Conservation (phyloP, 1,140 invertebrate species). For the Caerostris extrusa region DNA sequence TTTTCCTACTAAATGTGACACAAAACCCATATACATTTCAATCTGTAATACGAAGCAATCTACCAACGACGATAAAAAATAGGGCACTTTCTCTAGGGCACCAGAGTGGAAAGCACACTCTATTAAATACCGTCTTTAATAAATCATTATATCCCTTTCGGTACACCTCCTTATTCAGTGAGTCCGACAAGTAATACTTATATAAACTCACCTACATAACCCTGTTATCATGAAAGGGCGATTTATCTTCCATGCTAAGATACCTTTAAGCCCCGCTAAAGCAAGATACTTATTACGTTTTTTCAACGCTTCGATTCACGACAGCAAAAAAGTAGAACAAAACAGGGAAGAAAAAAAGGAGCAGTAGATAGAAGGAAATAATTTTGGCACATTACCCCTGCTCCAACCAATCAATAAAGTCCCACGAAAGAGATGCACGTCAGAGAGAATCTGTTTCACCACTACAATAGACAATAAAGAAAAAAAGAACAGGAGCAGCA, state of each 20-base stretch:
- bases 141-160: too few relatives aligned
- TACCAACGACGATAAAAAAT: too few relatives aligned
- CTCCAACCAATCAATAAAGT: neutral
- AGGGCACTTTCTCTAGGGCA: too few relatives aligned
- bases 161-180: too few relatives aligned
- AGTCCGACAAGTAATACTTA: neutral
- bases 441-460: neutral
- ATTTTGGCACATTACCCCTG: neutral
- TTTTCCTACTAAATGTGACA: too few relatives aligned
- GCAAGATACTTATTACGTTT: neutral
- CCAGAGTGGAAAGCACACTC: too few relatives aligned
- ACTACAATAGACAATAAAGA: neutral
- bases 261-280: neutral
- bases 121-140: too few relatives aligned
- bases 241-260: neutral
- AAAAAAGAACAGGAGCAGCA: neutral
- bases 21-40: too few relatives aligned
- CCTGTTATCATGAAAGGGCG: neutral
- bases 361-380: neutral
- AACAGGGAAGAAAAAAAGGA: neutral
- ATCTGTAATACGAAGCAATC: too few relatives aligned
- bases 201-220: neutral
- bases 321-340: neutral
- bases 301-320: neutral
- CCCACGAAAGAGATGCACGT: neutral